Evolutionary conservation across 2,888 invertebrate genomes (phyloP).

Genomic region (Gibbula magus): DNA sequence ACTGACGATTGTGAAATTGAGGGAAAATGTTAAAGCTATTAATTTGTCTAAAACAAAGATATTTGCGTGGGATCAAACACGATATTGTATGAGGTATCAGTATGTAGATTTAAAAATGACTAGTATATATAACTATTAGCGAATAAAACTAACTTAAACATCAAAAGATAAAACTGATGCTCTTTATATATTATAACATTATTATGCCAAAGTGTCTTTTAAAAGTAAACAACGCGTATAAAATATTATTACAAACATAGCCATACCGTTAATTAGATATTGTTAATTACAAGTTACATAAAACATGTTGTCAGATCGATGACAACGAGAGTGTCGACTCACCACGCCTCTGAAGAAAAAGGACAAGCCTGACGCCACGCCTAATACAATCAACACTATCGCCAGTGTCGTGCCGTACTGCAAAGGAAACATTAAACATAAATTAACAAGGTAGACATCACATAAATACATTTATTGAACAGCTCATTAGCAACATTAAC

Average conservation of each 20-base stretch:
- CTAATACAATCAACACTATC: slow-evolving; percentile 58
- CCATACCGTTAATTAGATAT: background rate
- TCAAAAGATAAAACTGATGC: no score
- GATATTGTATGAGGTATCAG: no score
- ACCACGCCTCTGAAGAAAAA: slow-evolving; percentile 63
- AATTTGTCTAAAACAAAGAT: no score
- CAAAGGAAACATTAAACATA: slow-evolving; percentile 36
- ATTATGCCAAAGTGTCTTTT: no score
- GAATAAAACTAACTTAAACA: no score
- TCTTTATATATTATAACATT: no score
- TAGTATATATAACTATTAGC: no score
- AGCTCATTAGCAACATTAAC: background rate
- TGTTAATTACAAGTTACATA: background rate
- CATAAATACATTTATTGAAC: background rate
- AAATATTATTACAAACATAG: background rate
- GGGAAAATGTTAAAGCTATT: no score
- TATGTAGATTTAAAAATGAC: no score
- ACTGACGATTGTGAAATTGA: no score
- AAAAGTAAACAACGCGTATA: no score
- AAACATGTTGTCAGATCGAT: background rate
- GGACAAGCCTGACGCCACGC: slow-evolving; percentile 57
- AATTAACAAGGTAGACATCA: background rate
- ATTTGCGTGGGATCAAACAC: no score
- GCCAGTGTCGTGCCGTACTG: slow-evolving; percentile 68
- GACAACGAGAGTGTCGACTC: slow-evolving; percentile 39